Conservation (phyloP, 2,113 vertebrate species). For the Clarias batrachus region DNA sequence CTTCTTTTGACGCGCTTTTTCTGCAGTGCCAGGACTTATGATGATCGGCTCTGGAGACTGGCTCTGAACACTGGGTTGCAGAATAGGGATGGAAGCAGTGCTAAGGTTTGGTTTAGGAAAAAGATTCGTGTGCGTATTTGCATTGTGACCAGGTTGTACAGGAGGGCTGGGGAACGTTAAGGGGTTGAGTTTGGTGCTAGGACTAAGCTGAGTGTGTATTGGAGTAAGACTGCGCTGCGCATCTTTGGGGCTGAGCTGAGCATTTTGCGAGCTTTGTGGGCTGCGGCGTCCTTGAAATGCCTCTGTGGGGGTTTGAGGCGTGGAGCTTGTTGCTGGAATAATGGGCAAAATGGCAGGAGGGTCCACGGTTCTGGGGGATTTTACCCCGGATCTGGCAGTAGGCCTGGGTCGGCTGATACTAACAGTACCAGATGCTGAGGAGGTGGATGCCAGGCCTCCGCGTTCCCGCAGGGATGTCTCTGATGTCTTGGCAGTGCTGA, state of each 20-base stretch:
- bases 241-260: conserved; percentile 30
- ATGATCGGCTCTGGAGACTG: conserved; percentile 55
- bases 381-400: conserved; percentile 61
- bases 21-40: conserved; percentile 47
- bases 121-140: conserved; percentile 48
- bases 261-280: conserved; percentile 60
- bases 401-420: conserved; percentile 73
- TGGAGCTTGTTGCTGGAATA: conserved; percentile 61
- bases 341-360: conserved; percentile 67
- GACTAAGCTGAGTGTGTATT: background rate
- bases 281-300: conserved; percentile 48
- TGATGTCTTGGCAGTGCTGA: conserved; percentile 12
- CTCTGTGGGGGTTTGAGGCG: conserved; percentile 57
- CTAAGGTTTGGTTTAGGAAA: conserved; percentile 21
- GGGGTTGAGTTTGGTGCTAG: background rate
- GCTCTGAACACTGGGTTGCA: conserved; percentile 44
- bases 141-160: background rate
- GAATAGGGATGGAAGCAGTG: conserved; percentile 19
- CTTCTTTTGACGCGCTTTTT: conserved; percentile 48
- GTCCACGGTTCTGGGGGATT: conserved; percentile 51
- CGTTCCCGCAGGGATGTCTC: conserved; percentile 9
- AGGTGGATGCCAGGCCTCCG: background rate
- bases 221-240: background rate
- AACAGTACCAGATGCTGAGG: conserved; percentile 24
- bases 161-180: conserved; percentile 36